Conservation (phyloP, 2,797 vertebrate genomes). For the Acropternis orthonyx region DNA sequence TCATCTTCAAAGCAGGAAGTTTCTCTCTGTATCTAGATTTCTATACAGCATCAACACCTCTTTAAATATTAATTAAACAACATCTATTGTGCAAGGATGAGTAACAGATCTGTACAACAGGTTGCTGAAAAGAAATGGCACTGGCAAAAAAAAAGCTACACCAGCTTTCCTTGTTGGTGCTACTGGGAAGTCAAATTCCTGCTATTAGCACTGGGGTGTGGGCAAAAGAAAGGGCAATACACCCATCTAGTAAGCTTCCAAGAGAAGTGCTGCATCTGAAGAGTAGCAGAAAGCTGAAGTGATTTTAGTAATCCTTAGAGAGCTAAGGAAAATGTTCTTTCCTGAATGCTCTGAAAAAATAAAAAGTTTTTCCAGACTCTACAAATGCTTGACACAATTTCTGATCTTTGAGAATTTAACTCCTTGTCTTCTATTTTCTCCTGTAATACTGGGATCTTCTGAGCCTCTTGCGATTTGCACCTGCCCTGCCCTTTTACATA, state of each 20-base stretch:
- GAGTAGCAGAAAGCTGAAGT: not conserved
- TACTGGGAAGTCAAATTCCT: not conserved
- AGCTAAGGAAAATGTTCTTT: not conserved
- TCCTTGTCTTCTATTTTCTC: not conserved
- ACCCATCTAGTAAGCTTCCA: not conserved
- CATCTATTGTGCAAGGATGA: not conserved
- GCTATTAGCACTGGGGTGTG: not conserved
- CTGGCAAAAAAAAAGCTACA: not conserved
- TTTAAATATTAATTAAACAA: constrained; percentile 6
- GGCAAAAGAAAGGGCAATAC: not conserved
- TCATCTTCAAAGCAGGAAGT: constrained; percentile 6
- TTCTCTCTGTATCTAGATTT: not conserved
- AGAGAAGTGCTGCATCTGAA: not conserved
- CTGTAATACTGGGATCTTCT: not conserved
- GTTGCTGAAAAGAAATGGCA: not conserved
- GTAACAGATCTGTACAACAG: not conserved
- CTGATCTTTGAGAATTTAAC: not conserved
- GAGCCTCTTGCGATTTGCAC: not conserved
- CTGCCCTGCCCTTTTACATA: not conserved
- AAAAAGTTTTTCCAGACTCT: not conserved
- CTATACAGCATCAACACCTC: not conserved
- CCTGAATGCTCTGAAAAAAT: not conserved
- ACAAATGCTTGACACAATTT: not conserved
- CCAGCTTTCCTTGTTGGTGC: not conserved
- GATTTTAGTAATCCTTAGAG: not conserved